Percentiles rank a stretch among this genome's conserved stretches.
Conservation (phyloP, 2,113 vertebrate genomes). For the Lophius piscatorius region DNA sequence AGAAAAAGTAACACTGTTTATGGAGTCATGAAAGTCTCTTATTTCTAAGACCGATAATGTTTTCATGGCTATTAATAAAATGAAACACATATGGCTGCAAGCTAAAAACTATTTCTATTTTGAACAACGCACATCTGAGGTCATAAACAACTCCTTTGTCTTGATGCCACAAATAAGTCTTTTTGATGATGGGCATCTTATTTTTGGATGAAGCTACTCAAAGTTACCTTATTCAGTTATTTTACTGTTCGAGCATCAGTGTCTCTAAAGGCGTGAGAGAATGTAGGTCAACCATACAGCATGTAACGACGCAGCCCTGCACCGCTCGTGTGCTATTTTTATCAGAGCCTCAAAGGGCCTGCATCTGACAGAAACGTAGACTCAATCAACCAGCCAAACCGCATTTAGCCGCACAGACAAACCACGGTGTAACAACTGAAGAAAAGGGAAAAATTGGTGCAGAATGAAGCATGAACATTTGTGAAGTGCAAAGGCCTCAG, state of each 20-base stretch:
- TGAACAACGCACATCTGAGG: neutral
- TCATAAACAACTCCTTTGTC: slow-evolving; percentile 8
- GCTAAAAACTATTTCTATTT: neutral
- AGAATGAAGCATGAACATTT: slow-evolving; percentile 32
- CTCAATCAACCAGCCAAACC: slow-evolving; percentile 21
- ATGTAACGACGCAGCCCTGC: slow-evolving; percentile 46
- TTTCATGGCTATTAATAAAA: neutral
- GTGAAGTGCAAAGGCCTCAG: slow-evolving; percentile 24
- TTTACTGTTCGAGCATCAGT: slow-evolving; percentile 47
- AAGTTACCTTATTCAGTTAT: slow-evolving; percentile 6
- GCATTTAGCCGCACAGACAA: slow-evolving; percentile 10
- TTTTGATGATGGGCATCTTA: slow-evolving; percentile 21
- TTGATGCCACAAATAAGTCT: slow-evolving; percentile 14
- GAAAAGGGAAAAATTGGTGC: neutral
- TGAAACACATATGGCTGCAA: slow-evolving; percentile 4
- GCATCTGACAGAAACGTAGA: slow-evolving; percentile 47
- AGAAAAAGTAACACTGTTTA: neutral
- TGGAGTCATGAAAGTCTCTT: neutral
- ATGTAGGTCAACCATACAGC: slow-evolving; percentile 72
- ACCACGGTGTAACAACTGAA: slow-evolving; percentile 5
- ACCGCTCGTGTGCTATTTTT: slow-evolving; percentile 72
- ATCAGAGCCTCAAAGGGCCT: slow-evolving; percentile 61
- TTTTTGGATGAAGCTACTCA: slow-evolving; percentile 9
- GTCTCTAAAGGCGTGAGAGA: slow-evolving; percentile 32
- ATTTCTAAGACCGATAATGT: neutral